Base-by-base conservation (phyloP, 2,888 invertebrate genomes). In the Ophioninae sp. region DNA sequence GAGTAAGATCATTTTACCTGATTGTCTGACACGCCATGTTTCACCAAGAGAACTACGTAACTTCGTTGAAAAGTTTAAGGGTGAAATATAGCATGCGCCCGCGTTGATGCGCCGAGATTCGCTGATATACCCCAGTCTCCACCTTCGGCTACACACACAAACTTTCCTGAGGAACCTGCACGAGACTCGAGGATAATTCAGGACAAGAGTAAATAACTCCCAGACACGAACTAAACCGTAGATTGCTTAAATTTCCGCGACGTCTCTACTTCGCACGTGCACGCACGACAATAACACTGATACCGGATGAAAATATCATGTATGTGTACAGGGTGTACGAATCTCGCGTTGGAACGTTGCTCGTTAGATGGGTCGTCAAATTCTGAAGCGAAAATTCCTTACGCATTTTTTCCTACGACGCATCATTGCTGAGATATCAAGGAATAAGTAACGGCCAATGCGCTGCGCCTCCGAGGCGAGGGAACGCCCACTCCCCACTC, bases 191-290 rank as follows among this genome's bases (percentile, higher is more conserved):
- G 56, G 23, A 56, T 71, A 59, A 9, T 22, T 41, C 58, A 41
- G 3, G 44, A 44, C 41, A 13, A 59, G 68, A 44, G 44, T n/a
- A 61, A 68, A 68, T 44, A 68, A 76, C 22, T 20, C 10, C 44
- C 41, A 59, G 76, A 68, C 67, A 61, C 41, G 65, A 59, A 65
- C 56, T 56, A 56, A 37, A 79, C 39, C 30, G 78, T 23, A 17
- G 41, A 72, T 72, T 64, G 71, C 56, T 64, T 41, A 6, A 72
- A 64, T 63, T 72, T 64, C 61, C 20, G 37, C 39, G 58, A 56
- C n/a, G 20, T 72, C 20, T 65, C 20, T 8, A 41, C 56, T 59
- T 44, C 22, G 5, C 6, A 2, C 8, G 69, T 79, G 67, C 68
- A 61, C 17, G n/a, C 41, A 65, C 58, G n/a, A 58, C 65, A 64